Evolutionary conservation across 2,113 vertebrate species (phyloP), one percentile per base, ranked within the genome.

Genomic region (Sminthopsis crassicaudata): DNA sequence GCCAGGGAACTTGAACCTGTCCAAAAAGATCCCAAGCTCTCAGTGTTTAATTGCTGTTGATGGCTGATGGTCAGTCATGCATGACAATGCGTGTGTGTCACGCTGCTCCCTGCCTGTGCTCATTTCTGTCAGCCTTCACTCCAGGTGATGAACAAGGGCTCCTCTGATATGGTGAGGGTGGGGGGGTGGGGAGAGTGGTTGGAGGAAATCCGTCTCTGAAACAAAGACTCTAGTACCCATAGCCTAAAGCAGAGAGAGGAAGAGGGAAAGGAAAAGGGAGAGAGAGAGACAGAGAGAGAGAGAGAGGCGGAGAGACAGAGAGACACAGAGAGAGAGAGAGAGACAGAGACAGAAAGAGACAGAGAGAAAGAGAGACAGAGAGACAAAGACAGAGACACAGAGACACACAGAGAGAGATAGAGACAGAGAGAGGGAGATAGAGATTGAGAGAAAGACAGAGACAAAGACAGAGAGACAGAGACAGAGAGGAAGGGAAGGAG

Each of bases 1-100:
- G 98, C 98, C 98, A 98, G 99, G 98, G 98, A 98, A 98, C 99
- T 99, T 98, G 98, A 99, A 99, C 98, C 98, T 99, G 99, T 99
- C 99, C 98, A 98, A 98, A 99, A 98, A 97, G 98, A 99, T 99
- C 98, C 98, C 8, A 93, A 48, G 97, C 97, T 97, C 97, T 97
- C 96, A 89, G 48, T 97, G 98, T 98, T 98, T 99, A 99, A 99
- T 99, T 99, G 99, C 98, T 98, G 91, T 97, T 99, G 99, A 99
- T 99, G 98, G 99, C 98, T 98, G 98, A 98, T 98, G 98, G 98
- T 98, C 98, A 98, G 98, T 98, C 98, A 99, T 98, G 99, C 99
- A 98, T 99, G 98, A 97, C 98, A 98, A 98, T 98, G 97, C 92
- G 94, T 96, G 98, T 91, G 89, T 98, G 98, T 98, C 98, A 97